Conservation (phyloP, 2,113 vertebrate genomes). For the Polyodon spathula region DNA sequence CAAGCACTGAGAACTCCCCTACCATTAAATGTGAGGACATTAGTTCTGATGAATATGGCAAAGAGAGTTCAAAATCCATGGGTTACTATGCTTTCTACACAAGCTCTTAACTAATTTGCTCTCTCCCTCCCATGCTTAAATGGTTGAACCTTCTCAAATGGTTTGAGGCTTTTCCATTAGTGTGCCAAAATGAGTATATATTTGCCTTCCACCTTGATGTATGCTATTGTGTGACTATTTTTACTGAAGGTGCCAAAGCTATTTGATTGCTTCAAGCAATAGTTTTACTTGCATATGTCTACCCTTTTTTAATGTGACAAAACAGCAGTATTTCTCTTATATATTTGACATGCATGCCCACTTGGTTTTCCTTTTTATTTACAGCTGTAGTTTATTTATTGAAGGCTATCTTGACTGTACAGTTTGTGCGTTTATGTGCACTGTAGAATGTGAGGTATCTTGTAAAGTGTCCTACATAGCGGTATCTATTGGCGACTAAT, state of each 20-base stretch:
- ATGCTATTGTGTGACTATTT: slow-evolving; percentile 51
- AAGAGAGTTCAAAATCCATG: slow-evolving; percentile 93
- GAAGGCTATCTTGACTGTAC: slow-evolving; percentile 55
- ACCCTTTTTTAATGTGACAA: slow-evolving; percentile 1
- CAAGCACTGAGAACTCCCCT: slow-evolving; percentile 91
- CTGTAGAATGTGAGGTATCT: slow-evolving; percentile 87
- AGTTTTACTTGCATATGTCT: slow-evolving; percentile 31
- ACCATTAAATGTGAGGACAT: slow-evolving; percentile 96
- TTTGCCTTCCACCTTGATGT: slow-evolving; percentile 42
- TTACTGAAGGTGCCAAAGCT: slow-evolving; percentile 86
- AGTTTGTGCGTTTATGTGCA: slow-evolving; percentile 61
- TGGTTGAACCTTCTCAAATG: slow-evolving; percentile 21
- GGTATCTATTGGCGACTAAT: slow-evolving; percentile 59
- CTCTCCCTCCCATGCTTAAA: slow-evolving; percentile 20
- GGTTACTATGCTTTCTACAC: slow-evolving; percentile 95
- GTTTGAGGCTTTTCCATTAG: not conserved
- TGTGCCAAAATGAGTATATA: not conserved
- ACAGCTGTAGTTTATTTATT: slow-evolving; percentile 25
- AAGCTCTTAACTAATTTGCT: slow-evolving; percentile 65
- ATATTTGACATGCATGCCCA: slow-evolving; percentile 42
- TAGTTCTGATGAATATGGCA: slow-evolving; percentile 83
- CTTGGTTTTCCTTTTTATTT: slow-evolving; percentile 52
- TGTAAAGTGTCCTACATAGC: slow-evolving; percentile 72
- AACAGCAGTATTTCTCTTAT: slow-evolving; percentile 46
- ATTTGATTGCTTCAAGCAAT: slow-evolving; percentile 62